Evolutionary conservation across 2,113 vertebrate species (phyloP).

Genomic region (Calidris pugnax): DNA sequence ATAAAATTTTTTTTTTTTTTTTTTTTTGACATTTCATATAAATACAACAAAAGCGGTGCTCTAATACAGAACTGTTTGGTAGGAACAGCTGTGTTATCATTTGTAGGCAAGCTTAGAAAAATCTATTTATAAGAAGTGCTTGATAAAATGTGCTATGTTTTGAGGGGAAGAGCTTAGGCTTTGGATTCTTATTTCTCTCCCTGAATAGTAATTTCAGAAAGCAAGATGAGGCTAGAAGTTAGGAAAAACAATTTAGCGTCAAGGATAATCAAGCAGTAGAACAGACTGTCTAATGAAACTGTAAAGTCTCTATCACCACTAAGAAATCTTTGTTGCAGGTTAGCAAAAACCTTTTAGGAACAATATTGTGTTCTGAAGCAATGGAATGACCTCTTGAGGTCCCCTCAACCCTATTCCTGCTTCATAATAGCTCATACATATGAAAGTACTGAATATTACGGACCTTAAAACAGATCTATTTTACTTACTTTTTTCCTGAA

Average conservation of each 20-base stretch:
- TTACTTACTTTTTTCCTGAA: neutral
- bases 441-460: neutral
- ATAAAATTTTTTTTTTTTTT: neutral
- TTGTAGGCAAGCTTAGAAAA: neutral
- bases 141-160: neutral
- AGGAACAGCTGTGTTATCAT: neutral
- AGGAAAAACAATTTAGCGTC: neutral
- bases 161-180: neutral
- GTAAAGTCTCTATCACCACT: neutral
- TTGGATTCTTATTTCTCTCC: neutral
- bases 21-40: neutral
- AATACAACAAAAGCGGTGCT: neutral
- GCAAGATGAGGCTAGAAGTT: neutral
- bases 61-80: neutral
- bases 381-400: neutral
- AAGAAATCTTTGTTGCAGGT: neutral
- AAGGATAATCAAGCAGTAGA: neutral
- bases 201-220: neutral
- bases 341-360: neutral
- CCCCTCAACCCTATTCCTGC: neutral
- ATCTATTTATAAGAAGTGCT: neutral
- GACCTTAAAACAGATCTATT: neutral
- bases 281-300: neutral
- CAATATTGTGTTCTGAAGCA: neutral
- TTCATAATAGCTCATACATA: neutral